Evolutionary conservation across 2,888 invertebrate genomes (phyloP).

Genomic region (Nesidiocoris tenuis): DNA sequence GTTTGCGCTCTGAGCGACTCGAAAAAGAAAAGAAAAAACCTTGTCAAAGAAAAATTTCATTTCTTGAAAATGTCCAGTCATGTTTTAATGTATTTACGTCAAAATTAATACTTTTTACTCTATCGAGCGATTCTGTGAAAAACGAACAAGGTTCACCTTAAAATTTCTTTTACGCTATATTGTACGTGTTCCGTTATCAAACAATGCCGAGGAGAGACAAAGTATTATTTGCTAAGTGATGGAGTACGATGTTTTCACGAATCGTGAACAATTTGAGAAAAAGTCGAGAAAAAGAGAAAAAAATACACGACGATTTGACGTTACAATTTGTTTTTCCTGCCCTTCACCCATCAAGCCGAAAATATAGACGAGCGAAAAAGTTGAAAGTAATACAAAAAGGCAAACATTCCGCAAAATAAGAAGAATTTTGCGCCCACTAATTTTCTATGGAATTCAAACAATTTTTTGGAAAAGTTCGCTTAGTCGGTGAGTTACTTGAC

Average conservation of each 20-base stretch:
- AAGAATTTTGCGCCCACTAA: too few species aligned
- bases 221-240: slow-evolving; percentile 43
- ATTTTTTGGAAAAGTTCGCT: too few species aligned
- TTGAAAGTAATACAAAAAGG: too few species aligned
- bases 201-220: slow-evolving; percentile 5
- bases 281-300: slow-evolving; percentile 16
- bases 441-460: too few species aligned
- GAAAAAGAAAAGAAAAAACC: slow-evolving; percentile 27
- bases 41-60: slow-evolving; percentile 28
- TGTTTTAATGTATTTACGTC: slow-evolving; percentile 17
- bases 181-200: slow-evolving; percentile 49
- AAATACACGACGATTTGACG: slow-evolving; percentile 8
- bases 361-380: background rate
- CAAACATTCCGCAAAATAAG: too few species aligned
- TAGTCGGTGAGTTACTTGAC: too few species aligned
- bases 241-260: slow-evolving; percentile 1
- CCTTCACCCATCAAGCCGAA: background rate
- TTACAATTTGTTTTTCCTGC: slow-evolving; percentile 13
- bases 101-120: slow-evolving; percentile 15
- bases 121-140: background rate
- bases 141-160: background rate
- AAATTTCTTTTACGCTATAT: slow-evolving; percentile 31
- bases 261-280: slow-evolving; percentile 7
- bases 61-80: slow-evolving; percentile 43
- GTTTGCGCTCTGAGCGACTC: slow-evolving; percentile 36